phyloP scores from a whole-genome alignment of 2,113 vertebrate genomes.

The Morone saxatilis region DNA sequence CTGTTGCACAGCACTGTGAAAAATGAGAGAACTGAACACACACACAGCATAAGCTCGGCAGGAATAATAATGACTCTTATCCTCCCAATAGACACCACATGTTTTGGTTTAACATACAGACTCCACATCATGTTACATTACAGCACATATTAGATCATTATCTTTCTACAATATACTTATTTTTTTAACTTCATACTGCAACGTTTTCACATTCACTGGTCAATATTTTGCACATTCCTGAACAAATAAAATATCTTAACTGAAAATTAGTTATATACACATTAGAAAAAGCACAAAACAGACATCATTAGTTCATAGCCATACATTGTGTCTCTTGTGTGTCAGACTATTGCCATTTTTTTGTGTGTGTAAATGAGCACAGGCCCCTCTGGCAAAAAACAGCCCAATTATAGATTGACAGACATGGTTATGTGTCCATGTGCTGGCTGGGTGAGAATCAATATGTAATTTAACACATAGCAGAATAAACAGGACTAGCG shows the following conservation, averaged over 20 bases:
- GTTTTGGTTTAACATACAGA: too few species aligned
- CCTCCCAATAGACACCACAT: too few species aligned
- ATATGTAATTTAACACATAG: conserved; percentile 77
- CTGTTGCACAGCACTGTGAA: neutral
- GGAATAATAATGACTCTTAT: neutral
- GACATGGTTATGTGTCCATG: conserved; percentile 22
- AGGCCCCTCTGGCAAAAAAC: conserved; percentile 23
- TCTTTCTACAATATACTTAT: too few species aligned
- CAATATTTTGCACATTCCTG: too few species aligned
- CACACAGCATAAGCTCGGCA: neutral
- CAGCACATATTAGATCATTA: too few species aligned
- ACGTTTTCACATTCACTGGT: too few species aligned
- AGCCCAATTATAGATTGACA: conserved; percentile 48
- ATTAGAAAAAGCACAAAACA: conserved; percentile 3
- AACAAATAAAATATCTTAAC: too few species aligned
- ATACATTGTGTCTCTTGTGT: neutral
- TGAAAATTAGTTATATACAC: too few species aligned
- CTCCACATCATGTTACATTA: too few species aligned
- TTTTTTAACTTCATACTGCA: too few species aligned
- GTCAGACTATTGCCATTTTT: neutral
- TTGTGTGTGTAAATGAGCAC: conserved; percentile 40
- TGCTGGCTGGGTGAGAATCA: conserved; percentile 55
- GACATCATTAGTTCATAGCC: conserved; percentile 2
- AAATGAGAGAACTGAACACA: neutral
- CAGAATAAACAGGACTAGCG: conserved; percentile 60